A percentile compares a stretch with the other conserved stretches of the same genome.
Conservation (phyloP, 1,140 invertebrate genomes). For the Camponotus pennsylvanicus region DNA sequence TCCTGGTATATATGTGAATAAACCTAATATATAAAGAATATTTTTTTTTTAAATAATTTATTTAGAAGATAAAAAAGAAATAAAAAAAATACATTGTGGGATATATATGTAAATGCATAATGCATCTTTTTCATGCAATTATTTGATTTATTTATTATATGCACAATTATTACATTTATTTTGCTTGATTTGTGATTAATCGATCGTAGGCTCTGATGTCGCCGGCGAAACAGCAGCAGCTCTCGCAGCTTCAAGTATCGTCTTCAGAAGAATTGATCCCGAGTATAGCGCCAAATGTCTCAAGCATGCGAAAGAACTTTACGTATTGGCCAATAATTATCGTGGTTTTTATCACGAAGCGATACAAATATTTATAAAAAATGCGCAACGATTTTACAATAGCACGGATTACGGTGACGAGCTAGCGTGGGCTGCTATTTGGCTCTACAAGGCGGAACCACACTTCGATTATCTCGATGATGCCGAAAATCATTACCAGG, state of each 20-base stretch:
- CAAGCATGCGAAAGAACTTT: conserved; percentile 87
- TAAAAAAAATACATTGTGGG: neutral
- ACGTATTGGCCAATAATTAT: conserved; percentile 87
- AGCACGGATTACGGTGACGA: conserved; percentile 89
- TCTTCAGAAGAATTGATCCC: conserved; percentile 85
- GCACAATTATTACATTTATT: too few species aligned
- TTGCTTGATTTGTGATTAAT: neutral
- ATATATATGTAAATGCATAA: neutral
- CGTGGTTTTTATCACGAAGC: conserved; percentile 88
- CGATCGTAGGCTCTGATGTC: conserved; percentile 87
- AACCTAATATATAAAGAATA: neutral
- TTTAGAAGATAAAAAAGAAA: neutral
- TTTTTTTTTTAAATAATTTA: neutral
- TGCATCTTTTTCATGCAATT: neutral
- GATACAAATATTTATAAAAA: conserved; percentile 79
- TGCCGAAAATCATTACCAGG: conserved; percentile 86
- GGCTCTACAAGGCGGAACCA: conserved; percentile 88
- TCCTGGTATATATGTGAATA: conserved; percentile 81
- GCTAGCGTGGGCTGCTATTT: conserved; percentile 88
- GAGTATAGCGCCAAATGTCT: conserved; percentile 86
- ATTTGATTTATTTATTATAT: neutral
- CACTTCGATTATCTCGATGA: conserved; percentile 87
- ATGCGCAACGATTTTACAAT: conserved; percentile 87
- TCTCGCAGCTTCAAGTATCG: conserved; percentile 87
- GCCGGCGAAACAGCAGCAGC: conserved; percentile 89